Percentiles rank a stretch among this genome's conserved stretches.
Evolutionary conservation across 2,888 invertebrate species (phyloP).

Genomic region (Electrophaes corylata): DNA sequence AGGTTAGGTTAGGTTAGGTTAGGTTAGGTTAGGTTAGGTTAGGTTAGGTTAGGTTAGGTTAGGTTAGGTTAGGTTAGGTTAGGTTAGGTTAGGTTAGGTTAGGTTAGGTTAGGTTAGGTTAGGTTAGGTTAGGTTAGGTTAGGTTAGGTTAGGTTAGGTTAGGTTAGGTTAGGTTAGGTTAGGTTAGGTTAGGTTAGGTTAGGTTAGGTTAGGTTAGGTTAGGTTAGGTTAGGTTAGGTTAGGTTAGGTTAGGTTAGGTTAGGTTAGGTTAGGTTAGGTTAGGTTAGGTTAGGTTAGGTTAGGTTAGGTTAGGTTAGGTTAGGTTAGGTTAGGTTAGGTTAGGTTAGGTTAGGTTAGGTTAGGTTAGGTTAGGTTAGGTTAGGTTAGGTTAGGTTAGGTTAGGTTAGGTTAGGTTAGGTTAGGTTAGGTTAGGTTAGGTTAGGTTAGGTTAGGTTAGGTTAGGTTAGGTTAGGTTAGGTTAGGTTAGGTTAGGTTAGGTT

Average conservation of each 20-base stretch:
- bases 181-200: slow-evolving; percentile 24
- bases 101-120: slow-evolving; percentile 20
- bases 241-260: slow-evolving; percentile 40
- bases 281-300: slow-evolving; percentile 40
- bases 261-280: slow-evolving; percentile 41
- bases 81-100: slow-evolving; percentile 13
- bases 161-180: slow-evolving; percentile 17
- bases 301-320: slow-evolving; percentile 38
- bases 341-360: slow-evolving; percentile 39
- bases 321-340: slow-evolving; percentile 39
- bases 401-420: slow-evolving; percentile 34
- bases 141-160: slow-evolving; percentile 33
- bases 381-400: slow-evolving; percentile 34
- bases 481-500: too few species aligned
- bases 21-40: too few species aligned
- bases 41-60: too few species aligned
- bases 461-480: too few species aligned
- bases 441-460: too few species aligned
- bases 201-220: slow-evolving; percentile 35
- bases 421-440: slow-evolving; percentile 28
- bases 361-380: slow-evolving; percentile 36
- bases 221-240: slow-evolving; percentile 33
- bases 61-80: slow-evolving; percentile 3
- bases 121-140: slow-evolving; percentile 11
- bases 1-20: neutral